Evolutionary conservation across 2,113 vertebrate genomes (phyloP).

Genomic region (Corythornis cristatus): DNA sequence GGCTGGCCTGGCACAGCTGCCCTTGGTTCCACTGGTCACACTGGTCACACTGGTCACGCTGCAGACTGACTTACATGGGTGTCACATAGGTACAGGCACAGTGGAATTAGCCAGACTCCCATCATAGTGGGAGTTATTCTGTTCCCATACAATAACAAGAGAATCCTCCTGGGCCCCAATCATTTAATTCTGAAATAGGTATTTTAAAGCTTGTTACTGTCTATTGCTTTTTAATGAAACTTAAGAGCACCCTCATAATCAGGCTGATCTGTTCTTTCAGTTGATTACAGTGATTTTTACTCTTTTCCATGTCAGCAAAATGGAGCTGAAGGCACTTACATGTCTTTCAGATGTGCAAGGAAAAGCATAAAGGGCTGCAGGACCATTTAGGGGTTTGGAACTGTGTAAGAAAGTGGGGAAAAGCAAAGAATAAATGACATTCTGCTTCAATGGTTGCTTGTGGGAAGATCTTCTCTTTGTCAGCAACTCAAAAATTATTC

Average conservation of each 20-base stretch:
- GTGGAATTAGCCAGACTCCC: neutral
- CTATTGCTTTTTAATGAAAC: neutral
- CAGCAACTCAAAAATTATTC: neutral
- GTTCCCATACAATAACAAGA: neutral
- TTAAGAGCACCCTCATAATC: neutral
- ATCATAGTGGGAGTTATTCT: too few relatives aligned
- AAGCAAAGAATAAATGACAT: slow-evolving; percentile 23
- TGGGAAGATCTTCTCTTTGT: slow-evolving; percentile 49
- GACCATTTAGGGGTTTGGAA: neutral
- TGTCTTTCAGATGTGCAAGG: neutral
- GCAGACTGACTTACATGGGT: neutral
- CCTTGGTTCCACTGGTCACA: neutral
- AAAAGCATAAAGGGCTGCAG: neutral
- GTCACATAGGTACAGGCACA: neutral
- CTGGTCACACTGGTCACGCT: neutral
- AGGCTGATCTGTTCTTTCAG: neutral
- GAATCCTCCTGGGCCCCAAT: neutral
- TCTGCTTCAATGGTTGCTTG: slow-evolving; percentile 32
- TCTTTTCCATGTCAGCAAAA: neutral
- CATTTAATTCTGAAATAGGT: neutral
- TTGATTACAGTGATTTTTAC: neutral
- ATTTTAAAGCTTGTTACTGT: neutral
- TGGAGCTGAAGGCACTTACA: neutral
- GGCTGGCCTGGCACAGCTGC: neutral
- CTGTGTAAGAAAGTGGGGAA: neutral